Base-by-base conservation (phyloP, 1,140 invertebrate species). In the Apis mellifera region DNA sequence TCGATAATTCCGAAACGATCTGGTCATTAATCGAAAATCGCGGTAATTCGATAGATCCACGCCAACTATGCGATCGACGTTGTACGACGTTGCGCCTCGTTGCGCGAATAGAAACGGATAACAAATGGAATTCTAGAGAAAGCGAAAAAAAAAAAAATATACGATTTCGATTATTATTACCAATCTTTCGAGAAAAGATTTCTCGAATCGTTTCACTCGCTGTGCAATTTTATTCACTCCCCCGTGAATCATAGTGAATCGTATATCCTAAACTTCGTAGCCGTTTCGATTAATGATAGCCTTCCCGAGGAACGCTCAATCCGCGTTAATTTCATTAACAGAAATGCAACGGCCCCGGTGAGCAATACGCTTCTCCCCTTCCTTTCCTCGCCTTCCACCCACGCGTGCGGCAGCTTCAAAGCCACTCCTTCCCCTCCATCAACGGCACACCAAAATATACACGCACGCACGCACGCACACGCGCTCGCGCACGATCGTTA, bases 11-110 rank as follows among this genome's bases (percentile, higher is more conserved):
- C 65, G 66, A 52, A 32, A 86, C 73, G 26, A 59, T 4, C 73
- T 32, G 77, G 50, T 83, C 65, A 64, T 83, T 78, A 65, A 82
- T 83, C 70, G 64, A 71, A 78, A 78, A 42, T 76, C 55, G n/a
- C 52, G 21, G 54, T 85, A 71, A 75, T 83, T 86, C 54, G 60
- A 50, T 11, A 64, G 32, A 77, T n/a, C 60, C 59, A 59, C 73
- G 84, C 84, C 15, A 86, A 52, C 74, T 78, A 83, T 70, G 54
- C 57, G 11, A 26, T 32, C 54, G 60, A 17, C n/a, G 19, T 54
- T 23, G n/a, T 17, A 59, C 54, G 21, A 50, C 19, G 7, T 11
- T 26, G 65, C 21, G 57, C 8, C 26, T 15, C 2, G 17, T 48
- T 13, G 15, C 59, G n/a, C 59, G 9, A 60, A 19, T 13, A 19